Evolutionary conservation across 2,113 vertebrate genomes (phyloP).

Genomic region (Dipodomys ordii): DNA sequence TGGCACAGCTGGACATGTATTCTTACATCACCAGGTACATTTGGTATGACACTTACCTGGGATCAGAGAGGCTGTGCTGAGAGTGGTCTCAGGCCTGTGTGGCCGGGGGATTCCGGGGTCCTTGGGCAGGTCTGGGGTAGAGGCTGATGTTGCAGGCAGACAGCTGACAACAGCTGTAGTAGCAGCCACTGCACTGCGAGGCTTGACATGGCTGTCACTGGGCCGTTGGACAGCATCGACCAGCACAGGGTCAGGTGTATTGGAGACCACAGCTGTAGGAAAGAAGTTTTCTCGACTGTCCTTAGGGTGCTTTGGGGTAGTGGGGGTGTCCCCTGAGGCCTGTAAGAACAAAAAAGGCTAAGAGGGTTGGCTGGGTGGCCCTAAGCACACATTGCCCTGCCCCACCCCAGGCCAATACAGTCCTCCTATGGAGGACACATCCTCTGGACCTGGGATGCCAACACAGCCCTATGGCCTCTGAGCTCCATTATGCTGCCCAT

Average conservation of each 20-base stretch:
- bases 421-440: not conserved
- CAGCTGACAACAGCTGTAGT: slow-evolving; percentile 79
- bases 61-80: slow-evolving; percentile 68
- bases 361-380: slow-evolving; percentile 57
- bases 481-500: not conserved
- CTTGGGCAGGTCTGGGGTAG: slow-evolving; percentile 73
- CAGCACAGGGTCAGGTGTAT: slow-evolving; percentile 78
- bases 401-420: not conserved
- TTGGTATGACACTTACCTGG: slow-evolving; percentile 82
- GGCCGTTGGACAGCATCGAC: slow-evolving; percentile 85
- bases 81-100: slow-evolving; percentile 73
- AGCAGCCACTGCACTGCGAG: slow-evolving; percentile 71
- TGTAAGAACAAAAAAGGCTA: slow-evolving; percentile 78
- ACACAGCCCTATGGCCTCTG: fast-evolving
- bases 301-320: slow-evolving; percentile 94
- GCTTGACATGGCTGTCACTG: slow-evolving; percentile 88
- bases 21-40: too few species aligned
- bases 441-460: not conserved
- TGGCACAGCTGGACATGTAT: not conserved
- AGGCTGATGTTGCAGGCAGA: slow-evolving; percentile 77
- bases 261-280: slow-evolving; percentile 83
- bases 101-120: slow-evolving; percentile 79
- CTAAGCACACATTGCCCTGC: not conserved
- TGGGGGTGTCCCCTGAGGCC: slow-evolving; percentile 91
- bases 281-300: slow-evolving; percentile 95